Percentiles rank a stretch among this genome's conserved stretches.
These are phyloP conservation scores for Periplaneta americana DNA, from an alignment of 1,140 invertebrate genomes.

Conservation along the genomic window DNA sequence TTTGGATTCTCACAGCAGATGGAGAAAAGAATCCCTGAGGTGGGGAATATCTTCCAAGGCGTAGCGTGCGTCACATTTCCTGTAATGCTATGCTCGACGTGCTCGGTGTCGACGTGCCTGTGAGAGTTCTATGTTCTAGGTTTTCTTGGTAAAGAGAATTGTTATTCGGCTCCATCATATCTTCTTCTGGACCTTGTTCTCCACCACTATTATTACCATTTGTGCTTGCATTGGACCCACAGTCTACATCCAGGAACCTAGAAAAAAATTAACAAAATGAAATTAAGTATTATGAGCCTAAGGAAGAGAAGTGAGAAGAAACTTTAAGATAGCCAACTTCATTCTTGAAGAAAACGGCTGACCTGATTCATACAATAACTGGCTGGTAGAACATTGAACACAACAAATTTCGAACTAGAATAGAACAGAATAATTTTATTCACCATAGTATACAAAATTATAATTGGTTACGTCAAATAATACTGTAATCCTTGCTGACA, in stretches of 20 bases:
- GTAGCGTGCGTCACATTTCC: neutral
- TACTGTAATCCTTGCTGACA: too few species aligned
- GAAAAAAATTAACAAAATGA: too few species aligned
- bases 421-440: too few species aligned
- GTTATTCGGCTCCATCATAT: slow-evolving; percentile 27
- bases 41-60: neutral
- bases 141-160: slow-evolving; percentile 26
- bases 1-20: neutral
- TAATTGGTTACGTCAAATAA: too few species aligned
- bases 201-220: slow-evolving; percentile 1
- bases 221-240: slow-evolving; percentile 19
- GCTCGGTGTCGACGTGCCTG: neutral
- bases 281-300: too few species aligned
- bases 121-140: slow-evolving; percentile 19
- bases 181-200: slow-evolving; percentile 11
- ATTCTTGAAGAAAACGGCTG: too few species aligned
- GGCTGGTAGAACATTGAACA: too few species aligned
- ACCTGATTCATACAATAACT: too few species aligned
- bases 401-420: too few species aligned
- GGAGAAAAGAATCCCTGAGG: neutral
- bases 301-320: too few species aligned
- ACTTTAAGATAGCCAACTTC: too few species aligned
- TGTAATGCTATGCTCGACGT: neutral
- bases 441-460: too few species aligned
- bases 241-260: slow-evolving; percentile 27